Conservation (phyloP, 2,797 vertebrate genomes). For the Hydrocynus forskahlii region DNA sequence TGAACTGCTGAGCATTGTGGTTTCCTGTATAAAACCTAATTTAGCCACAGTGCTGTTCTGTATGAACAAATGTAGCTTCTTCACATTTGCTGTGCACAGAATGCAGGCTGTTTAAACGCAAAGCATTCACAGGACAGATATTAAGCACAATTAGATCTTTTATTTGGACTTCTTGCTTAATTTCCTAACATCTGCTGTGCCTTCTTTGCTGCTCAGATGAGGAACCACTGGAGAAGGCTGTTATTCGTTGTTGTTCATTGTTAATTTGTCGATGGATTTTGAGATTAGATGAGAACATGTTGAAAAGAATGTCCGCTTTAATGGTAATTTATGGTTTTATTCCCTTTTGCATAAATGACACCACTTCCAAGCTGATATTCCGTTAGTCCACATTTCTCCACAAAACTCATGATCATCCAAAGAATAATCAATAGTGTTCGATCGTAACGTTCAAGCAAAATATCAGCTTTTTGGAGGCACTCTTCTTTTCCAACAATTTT, state of each 20-base stretch:
- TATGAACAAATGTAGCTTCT: not conserved
- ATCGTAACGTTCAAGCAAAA: not conserved
- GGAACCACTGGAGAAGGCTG: too few species aligned
- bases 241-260: not conserved
- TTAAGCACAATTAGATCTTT: too few species aligned
- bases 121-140: not conserved
- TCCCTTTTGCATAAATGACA: not conserved
- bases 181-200: not conserved
- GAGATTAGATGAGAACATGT: not conserved
- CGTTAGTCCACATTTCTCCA: not conserved
- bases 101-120: not conserved
- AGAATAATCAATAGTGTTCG: conserved; percentile 28
- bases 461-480: not conserved
- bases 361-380: not conserved
- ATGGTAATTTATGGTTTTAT: conserved; percentile 35
- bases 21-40: conserved; percentile 43
- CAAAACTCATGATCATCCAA: not conserved
- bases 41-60: not conserved
- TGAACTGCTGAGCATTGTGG: conserved; percentile 21
- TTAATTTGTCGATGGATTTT: not conserved
- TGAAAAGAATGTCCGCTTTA: not conserved
- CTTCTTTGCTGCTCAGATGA: too few species aligned
- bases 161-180: not conserved
- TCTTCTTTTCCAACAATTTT: not conserved
- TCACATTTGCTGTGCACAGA: not conserved